Conservation (phyloP, 2,888 invertebrate species). For the Macrosiphum euphorbiae region DNA sequence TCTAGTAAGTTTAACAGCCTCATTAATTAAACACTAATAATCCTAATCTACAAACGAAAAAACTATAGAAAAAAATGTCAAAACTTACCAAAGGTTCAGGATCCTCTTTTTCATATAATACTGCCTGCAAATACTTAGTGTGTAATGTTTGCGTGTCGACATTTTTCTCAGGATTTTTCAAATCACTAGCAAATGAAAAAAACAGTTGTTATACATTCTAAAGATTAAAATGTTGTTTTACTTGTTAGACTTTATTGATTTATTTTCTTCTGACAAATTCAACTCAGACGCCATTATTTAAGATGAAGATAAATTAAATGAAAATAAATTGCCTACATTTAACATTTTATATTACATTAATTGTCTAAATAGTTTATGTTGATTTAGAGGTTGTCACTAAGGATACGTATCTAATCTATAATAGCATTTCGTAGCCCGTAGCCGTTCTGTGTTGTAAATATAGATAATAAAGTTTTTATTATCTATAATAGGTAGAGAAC, state of each 20-base stretch:
- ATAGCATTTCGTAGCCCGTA: not conserved
- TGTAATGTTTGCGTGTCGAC: not conserved
- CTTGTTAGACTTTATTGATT: not conserved
- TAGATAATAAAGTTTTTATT: too few relatives aligned
- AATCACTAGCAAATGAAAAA: not conserved
- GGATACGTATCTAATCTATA: not conserved
- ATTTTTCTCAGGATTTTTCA: not conserved
- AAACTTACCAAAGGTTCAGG: conserved; percentile 34
- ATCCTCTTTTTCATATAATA: not conserved
- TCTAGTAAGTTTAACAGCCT: not conserved
- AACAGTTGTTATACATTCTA: not conserved
- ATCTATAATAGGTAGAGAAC: too few relatives aligned
- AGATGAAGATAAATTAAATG: not conserved
- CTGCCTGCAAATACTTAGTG: not conserved
- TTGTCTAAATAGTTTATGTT: not conserved
- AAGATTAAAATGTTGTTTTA: not conserved
- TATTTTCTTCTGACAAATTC: not conserved
- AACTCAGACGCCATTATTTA: not conserved
- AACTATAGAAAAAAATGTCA: not conserved
- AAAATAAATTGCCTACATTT: not conserved
- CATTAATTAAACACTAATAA: not conserved
- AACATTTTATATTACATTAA: not conserved
- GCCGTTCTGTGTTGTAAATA: not conserved
- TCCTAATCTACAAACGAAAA: not conserved
- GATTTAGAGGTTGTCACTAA: not conserved